These are phyloP conservation scores for Euzophera pinguis DNA, from an alignment of 2,888 invertebrate genomes.

Conservation along the genomic window DNA sequence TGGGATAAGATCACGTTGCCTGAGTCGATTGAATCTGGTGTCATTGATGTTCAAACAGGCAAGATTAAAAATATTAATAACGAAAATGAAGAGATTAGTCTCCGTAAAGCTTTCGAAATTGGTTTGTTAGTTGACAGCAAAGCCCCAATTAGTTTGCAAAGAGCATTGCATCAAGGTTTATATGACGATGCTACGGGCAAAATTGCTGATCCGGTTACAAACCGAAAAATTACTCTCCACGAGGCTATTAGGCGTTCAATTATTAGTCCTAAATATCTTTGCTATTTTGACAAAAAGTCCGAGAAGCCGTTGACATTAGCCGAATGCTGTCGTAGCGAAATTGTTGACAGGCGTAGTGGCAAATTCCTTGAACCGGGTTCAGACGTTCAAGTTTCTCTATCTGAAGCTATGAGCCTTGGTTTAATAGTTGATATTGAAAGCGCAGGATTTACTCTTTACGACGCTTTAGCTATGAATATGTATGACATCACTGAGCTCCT, in stretches of 20 bases:
- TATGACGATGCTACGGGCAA: conserved; percentile 90
- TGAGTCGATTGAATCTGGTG: conserved; percentile 87
- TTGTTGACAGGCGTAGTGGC: conserved; percentile 89
- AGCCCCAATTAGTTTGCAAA: conserved; percentile 89
- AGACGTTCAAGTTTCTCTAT: conserved; percentile 82
- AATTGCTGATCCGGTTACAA: conserved; percentile 89
- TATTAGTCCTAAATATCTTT: conserved; percentile 89
- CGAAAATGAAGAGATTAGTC: conserved; percentile 83
- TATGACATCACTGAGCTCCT: conserved; percentile 83
- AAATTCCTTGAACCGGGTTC: conserved; percentile 87
- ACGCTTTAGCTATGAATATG: conserved; percentile 88
- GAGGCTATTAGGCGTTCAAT: conserved; percentile 90
- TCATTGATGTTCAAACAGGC: conserved; percentile 86
- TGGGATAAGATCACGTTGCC: conserved; percentile 88
- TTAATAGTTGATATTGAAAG: conserved; percentile 93
- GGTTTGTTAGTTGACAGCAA: conserved; percentile 90
- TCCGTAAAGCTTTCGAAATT: conserved; percentile 88
- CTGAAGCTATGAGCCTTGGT: conserved; percentile 87
- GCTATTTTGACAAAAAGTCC: conserved; percentile 88
- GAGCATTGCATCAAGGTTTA: conserved; percentile 91
- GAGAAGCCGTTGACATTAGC: conserved; percentile 86
- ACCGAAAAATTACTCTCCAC: conserved; percentile 88
- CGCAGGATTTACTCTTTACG: conserved; percentile 89
- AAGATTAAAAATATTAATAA: conserved; percentile 84
- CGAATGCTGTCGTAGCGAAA: conserved; percentile 89